Evolutionary conservation across 2,113 vertebrate species (phyloP).

Genomic region (Scartelaos histophorus): DNA sequence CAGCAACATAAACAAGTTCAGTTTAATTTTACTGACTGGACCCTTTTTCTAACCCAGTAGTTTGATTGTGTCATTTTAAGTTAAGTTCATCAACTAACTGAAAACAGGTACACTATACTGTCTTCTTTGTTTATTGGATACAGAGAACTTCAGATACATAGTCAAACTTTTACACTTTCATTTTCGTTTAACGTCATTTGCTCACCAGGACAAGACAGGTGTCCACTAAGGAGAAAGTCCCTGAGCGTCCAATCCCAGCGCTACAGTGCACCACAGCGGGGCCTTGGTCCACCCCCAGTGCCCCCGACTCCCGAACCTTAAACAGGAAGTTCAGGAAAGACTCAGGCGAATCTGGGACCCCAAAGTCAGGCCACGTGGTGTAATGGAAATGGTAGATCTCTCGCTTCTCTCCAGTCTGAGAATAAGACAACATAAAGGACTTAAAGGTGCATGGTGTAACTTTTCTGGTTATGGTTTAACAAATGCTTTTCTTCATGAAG

Average conservation of each 20-base stretch:
- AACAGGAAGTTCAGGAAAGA: constrained; percentile 97
- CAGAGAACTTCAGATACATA: too few relatives aligned
- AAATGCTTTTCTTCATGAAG: too few relatives aligned
- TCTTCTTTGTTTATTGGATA: too few relatives aligned
- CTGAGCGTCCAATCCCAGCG: constrained; percentile 92
- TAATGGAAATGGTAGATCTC: constrained; percentile 97
- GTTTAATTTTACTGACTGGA: too few relatives aligned
- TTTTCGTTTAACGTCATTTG: background rate
- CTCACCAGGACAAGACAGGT: constrained; percentile 94
- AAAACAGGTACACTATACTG: too few relatives aligned
- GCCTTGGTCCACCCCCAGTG: constrained; percentile 83
- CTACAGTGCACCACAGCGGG: constrained; percentile 94
- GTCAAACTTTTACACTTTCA: too few relatives aligned
- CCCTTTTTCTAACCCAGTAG: too few relatives aligned
- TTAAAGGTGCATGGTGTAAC: background rate
- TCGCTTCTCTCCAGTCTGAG: constrained; percentile 89
- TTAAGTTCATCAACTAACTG: too few relatives aligned
- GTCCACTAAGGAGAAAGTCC: constrained; percentile 95
- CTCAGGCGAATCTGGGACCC: constrained; percentile 95
- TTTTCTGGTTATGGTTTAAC: too few relatives aligned
- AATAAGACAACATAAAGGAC: constrained; percentile 14
- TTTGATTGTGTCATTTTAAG: too few relatives aligned
- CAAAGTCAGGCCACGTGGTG: constrained; percentile 98
- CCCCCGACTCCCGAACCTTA: constrained; percentile 92
- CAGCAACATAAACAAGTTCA: too few relatives aligned